phyloP scores from a whole-genome alignment of 2,113 vertebrate genomes.

The Emberiza fucata region DNA sequence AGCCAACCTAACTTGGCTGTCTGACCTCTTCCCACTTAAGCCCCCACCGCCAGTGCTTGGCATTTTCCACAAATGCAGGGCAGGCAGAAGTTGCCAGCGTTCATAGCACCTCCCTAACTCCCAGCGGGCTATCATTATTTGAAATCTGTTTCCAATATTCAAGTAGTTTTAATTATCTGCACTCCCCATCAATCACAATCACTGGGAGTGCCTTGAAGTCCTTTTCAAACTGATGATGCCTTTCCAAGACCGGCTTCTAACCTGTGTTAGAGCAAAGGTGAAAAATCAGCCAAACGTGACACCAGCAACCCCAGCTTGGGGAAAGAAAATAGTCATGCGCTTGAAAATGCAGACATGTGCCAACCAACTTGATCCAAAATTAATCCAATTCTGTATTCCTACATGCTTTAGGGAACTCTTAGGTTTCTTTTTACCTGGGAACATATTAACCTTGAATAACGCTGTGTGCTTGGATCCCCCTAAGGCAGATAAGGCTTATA shows the following conservation, averaged over 20 bases:
- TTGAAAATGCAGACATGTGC: neutral
- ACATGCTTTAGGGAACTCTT: neutral
- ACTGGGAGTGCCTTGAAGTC: neutral
- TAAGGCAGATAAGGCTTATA: neutral
- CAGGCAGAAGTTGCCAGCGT: neutral
- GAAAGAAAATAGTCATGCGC: neutral
- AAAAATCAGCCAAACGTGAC: neutral
- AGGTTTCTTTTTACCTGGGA: neutral
- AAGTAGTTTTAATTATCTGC: neutral
- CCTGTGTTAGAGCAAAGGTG: neutral
- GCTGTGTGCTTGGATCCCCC: neutral
- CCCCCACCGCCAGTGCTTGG: neutral
- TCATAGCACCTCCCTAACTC: neutral
- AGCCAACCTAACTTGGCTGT: neutral
- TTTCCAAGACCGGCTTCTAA: neutral
- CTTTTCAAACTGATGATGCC: neutral
- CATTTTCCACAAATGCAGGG: neutral
- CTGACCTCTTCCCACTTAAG: neutral
- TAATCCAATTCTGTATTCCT: neutral
- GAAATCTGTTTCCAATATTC: neutral
- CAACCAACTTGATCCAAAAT: neutral
- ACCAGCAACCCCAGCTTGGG: neutral
- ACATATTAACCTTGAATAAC: constrained; percentile 11
- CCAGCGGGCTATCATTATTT: neutral
- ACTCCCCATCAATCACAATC: neutral